Evolutionary conservation across 2,888 invertebrate genomes (phyloP), one percentile per base, ranked within the genome.

Genomic region (Stramonita haemastoma): DNA sequence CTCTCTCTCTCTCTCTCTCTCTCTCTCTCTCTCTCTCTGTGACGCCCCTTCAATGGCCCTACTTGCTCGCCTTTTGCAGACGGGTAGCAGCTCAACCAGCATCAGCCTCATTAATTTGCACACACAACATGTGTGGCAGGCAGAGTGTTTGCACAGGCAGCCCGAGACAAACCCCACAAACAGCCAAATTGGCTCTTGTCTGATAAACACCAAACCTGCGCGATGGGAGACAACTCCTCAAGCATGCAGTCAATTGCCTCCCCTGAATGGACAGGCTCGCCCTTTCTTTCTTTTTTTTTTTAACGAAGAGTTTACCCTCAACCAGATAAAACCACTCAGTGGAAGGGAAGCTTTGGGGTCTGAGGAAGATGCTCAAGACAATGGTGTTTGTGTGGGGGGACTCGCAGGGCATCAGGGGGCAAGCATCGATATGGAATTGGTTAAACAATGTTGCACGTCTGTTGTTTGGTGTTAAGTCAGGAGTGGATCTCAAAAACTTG

Each of bases 251-350:
- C 56, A 22, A 84, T 84, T 32, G 56, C 84, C 84, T 84, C 84
- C 70, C 86, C 34, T 66, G 66, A 34, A 70, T 34, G 70, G 86
- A 86, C 70, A 56, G 29, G 13, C 66, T 57, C 60, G n/a, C 60
- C 85, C 36, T 60, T 85, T 85, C 60, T 60, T 57, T 46, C 46
- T 77, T 22, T 60, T 15, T 60, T 22, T 60, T 22, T 60, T 15
- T 60, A 1, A 32, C 86, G 66, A n/a, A 32, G 32, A 60, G 86
- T 86, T 86, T 86, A 66, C 86, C 22, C 13, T 66, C 32, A 70
- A 70, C 66, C 86, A 29, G 86, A 86, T 86, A 86, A 86, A 86
- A 66, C 29, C 86, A 70, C 86, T 86, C 66, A 46, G n/a, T 73
- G n/a, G n/a, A 46, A 46, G 46, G 46, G 46, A n/a, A 26, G 22